Evolutionary conservation across 2,113 vertebrate species (phyloP), one percentile per base, ranked within the genome.

Genomic region (Scomber colias): DNA sequence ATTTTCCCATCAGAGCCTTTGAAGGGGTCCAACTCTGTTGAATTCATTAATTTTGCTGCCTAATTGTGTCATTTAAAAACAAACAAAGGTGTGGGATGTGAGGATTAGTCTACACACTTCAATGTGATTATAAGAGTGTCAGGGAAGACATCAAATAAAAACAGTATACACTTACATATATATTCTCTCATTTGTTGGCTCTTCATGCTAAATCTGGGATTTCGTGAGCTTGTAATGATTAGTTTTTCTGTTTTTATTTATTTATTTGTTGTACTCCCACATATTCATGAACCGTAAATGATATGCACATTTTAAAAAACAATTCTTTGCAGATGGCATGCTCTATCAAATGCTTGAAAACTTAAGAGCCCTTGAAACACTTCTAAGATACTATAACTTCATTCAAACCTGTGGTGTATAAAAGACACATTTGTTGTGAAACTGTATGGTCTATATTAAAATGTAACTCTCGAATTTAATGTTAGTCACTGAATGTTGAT

Each of bases 91-190:
- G 73, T 80, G 2, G 49, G 65, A 75, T 78, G 19, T 69, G 59
- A 78, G 74, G 69, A 84, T 89, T 85, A 83, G 12, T 5, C 53
- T 75, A 16, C 75, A 82, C 81, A 82, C 72, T 46, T 76, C 35
- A 82, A 89, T 84, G 53, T 24, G 85, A 90, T 90, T 40, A 40
- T 87, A 82, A 40, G 21, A 50, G 14, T 65, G 49, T 81, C 46
- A 73, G 48, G 68, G 16, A 55, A 74, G 40, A 73, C 17, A 67
- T 71, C 59, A 55, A 44, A 65, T 75, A 6, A n/a, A 48, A 54
- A 48, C 46, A 74, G 3, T 1, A 19, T 12, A 60, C 30, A 61
- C 16, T 15, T 71, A 13, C 55, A 72, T 13, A 53, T 12, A 72
- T 31, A 50, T 15, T 40, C 0, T 46, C 1, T 31, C 3, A 17